Base-by-base conservation (phyloP, 2,888 invertebrate species). In the Luperina testacea region DNA sequence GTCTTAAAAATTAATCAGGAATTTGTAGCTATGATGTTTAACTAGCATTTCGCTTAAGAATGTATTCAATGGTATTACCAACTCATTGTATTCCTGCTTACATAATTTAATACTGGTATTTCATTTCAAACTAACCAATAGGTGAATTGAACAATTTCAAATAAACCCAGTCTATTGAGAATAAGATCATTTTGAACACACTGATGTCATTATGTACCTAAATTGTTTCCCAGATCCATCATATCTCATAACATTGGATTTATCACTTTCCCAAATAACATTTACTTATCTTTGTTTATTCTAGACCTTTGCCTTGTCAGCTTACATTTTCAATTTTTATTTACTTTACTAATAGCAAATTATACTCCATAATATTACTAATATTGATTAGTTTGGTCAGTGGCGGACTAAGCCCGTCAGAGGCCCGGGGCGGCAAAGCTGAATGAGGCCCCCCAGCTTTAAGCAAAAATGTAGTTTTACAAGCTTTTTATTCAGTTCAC, bases 211-310 rank as follows among this genome's bases (percentile, higher is more conserved):
- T 38, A 38, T 11, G 17, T 0, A n/a, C 8, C 1, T 9, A 27
- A 1, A 48, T 15, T 32, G 11, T n/a, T 78, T 53, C 9, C 24
- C 2, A 61, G n/a, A 38, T 42, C n/a, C 2, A 17, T 38, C 3
- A 59, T 83, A 64, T 77, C 71, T 72, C 3, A 13, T 9, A 24
- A 17, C 32, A 61, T 53, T 72, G 17, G 20, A 38, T 38, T 57
- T 45, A 72, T 61, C 45, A 57, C 15, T 38, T 65, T 48, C 59
- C 42, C 2, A 67, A 71, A 67, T 38, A 4, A 9, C 0, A 24
- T 38, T 38, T n/a, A 32, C 13, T 69, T 42, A 51, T 72, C 51
- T 63, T 59, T 53, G 61, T 64, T 75, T 17, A 13, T 65, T 42
- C 1, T 64, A 68, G n/a, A 27, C 17, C 9, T 76, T 59, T 42